Conservation (phyloP, 1,140 invertebrate genomes). For the Coptotermes formosanus region DNA sequence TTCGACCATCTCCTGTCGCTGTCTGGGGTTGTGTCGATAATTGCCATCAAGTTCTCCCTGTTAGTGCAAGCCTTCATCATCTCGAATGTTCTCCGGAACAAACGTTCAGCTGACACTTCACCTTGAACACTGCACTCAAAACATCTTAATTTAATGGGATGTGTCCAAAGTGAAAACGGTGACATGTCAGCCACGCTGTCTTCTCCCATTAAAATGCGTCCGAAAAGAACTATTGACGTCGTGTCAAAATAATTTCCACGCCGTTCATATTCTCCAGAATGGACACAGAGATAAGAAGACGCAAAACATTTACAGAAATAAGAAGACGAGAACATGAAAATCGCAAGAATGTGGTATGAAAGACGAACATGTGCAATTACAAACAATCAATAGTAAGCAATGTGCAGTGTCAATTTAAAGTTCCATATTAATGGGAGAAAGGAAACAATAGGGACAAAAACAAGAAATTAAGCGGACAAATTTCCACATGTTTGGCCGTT, state of each 20-base stretch:
- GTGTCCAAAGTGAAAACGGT: background rate
- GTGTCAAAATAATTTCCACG: background rate
- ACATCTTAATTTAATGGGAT: slow-evolving; percentile 9
- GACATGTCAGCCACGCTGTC: background rate
- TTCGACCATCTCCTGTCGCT: too few species aligned
- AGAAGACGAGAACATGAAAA: background rate
- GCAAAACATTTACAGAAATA: too few species aligned
- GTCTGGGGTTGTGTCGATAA: background rate
- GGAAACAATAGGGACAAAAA: too few species aligned
- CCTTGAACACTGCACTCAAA: background rate
- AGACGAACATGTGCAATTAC: background rate
- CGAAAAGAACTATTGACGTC: background rate
- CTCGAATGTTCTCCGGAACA: too few species aligned
- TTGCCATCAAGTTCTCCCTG: background rate
- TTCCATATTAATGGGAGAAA: too few species aligned
- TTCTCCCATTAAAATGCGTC: background rate
- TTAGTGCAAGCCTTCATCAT: background rate
- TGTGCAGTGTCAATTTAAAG: too few species aligned
- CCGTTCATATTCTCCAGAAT: background rate
- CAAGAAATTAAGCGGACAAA: too few species aligned
- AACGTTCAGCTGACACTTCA: background rate
- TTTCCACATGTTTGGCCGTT: too few species aligned
- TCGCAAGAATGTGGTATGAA: background rate
- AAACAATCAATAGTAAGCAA: background rate
- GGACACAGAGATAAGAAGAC: background rate